A percentile compares a stretch with the other conserved stretches of the same genome.
Evolutionary conservation across 1,140 invertebrate genomes (phyloP).

Genomic region (Prorops nasuta): DNA sequence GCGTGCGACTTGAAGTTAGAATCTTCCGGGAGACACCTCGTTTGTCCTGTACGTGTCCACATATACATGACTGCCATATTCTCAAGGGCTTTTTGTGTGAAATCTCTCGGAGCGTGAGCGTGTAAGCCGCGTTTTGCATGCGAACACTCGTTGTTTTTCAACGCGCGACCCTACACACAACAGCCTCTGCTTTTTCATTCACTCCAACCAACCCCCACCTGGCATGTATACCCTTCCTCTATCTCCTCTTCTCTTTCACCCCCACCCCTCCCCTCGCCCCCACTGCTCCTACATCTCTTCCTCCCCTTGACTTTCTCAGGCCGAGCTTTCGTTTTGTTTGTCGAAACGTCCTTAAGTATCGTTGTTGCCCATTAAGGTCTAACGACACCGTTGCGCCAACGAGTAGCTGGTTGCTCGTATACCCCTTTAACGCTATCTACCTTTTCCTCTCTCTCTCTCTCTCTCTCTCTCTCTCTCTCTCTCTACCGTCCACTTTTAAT

Average conservation of each 20-base stretch:
- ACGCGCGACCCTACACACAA: too few relatives aligned
- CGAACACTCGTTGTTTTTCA: not conserved
- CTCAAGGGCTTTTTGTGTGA: not conserved
- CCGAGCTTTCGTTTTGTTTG: slow-evolving; percentile 13
- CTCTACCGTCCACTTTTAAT: slow-evolving; percentile 2
- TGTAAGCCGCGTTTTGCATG: too few relatives aligned
- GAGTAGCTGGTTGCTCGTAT: slow-evolving; percentile 8
- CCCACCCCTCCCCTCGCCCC: not conserved
- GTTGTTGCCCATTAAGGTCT: slow-evolving; percentile 14
- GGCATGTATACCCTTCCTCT: too few relatives aligned
- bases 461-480: slow-evolving; percentile 6
- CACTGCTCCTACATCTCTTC: not conserved
- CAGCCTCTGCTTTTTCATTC: too few relatives aligned
- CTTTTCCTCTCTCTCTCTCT: slow-evolving; percentile 1
- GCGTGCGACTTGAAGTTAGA: too few relatives aligned
- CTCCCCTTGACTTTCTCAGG: slow-evolving; percentile 6
- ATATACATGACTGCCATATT: too few relatives aligned
- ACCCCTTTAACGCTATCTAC: slow-evolving; percentile 11
- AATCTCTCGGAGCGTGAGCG: not conserved
- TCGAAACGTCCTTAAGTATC: slow-evolving; percentile 17
- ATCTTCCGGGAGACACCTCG: too few relatives aligned
- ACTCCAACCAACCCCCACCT: too few relatives aligned
- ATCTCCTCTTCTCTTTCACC: too few relatives aligned
- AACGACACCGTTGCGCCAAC: slow-evolving; percentile 14
- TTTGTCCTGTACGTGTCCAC: too few relatives aligned